phyloP scores from a whole-genome alignment of 2,888 invertebrate genomes.

The Nemapogon koenigi region DNA sequence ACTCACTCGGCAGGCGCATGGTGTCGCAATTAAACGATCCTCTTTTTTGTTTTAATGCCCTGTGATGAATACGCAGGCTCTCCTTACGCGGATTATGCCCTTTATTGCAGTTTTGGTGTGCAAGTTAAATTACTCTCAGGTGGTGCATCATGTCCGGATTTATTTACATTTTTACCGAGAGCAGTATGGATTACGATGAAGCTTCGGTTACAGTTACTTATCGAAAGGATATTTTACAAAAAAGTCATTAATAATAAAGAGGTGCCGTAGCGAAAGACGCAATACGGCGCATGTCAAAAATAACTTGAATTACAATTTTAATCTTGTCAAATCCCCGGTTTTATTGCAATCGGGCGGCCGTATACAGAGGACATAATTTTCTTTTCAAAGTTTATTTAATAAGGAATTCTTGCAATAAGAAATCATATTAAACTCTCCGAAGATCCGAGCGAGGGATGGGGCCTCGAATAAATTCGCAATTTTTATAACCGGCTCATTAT shows the following conservation, averaged over 20 bases:
- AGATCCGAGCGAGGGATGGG: slow-evolving; percentile 23
- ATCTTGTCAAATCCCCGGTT: slow-evolving; percentile 62
- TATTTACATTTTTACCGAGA: too few species aligned
- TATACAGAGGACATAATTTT: slow-evolving; percentile 48
- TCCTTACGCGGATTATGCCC: slow-evolving; percentile 13
- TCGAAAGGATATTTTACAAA: not conserved
- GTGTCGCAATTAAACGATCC: slow-evolving; percentile 8
- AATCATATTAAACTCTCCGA: slow-evolving; percentile 42
- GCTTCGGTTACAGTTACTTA: slow-evolving; percentile 29
- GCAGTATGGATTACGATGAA: too few species aligned
- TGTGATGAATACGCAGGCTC: not conserved
- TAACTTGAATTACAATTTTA: slow-evolving; percentile 63
- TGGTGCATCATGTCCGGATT: not conserved
- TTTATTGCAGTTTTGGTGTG: slow-evolving; percentile 19
- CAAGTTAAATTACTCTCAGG: not conserved
- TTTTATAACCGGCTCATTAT: slow-evolving; percentile 58
- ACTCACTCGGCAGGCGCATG: slow-evolving; percentile 14
- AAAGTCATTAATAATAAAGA: not conserved
- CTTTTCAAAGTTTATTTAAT: slow-evolving; percentile 58
- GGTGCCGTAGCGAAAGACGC: slow-evolving; percentile 46
- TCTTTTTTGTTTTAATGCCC: too few species aligned
- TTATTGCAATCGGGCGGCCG: slow-evolving; percentile 46
- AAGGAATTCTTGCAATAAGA: slow-evolving; percentile 49
- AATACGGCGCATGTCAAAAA: slow-evolving; percentile 57
- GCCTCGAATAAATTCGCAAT: slow-evolving; percentile 51